These are phyloP conservation scores for Lasioglossum figueresi DNA, from an alignment of 2,888 invertebrate species.

Conservation along the genomic window DNA sequence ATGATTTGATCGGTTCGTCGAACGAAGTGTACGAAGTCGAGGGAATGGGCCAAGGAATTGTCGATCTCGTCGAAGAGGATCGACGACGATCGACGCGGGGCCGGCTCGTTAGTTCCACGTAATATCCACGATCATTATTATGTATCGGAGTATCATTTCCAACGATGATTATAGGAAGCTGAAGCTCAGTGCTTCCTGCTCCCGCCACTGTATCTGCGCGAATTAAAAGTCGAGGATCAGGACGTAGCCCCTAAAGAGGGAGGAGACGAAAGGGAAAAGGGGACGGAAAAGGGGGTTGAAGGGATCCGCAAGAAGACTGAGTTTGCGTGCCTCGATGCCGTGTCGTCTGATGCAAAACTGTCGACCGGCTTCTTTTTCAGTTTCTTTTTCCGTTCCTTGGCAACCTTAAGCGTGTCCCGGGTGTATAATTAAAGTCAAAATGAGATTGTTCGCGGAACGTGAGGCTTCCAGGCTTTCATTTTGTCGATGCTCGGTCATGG, in stretches of 20 bases:
- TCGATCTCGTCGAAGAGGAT: conserved; percentile 15
- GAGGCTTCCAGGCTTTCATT: conserved; percentile 31
- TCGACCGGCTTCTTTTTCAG: conserved; percentile 51
- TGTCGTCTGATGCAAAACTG: conserved; percentile 77
- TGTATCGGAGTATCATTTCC: conserved; percentile 75
- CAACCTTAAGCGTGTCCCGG: conserved; percentile 73
- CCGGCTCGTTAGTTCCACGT: conserved; percentile 57
- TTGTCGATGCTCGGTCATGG: conserved; percentile 17
- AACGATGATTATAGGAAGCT: conserved; percentile 75
- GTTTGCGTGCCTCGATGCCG: conserved; percentile 75
- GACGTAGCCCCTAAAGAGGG: conserved; percentile 1
- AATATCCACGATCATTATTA: conserved; percentile 76
- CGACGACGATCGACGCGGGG: conserved; percentile 28
- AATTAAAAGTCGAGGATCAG: conserved; percentile 42
- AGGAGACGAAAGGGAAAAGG: conserved; percentile 26
- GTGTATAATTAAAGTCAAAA: conserved; percentile 78
- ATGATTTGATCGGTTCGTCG: conserved; percentile 35
- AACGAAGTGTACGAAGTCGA: conserved; percentile 13
- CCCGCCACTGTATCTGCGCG: conserved; percentile 33
- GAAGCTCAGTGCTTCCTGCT: conserved; percentile 67
- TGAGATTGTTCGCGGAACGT: conserved; percentile 75
- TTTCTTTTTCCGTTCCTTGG: conserved; percentile 56
- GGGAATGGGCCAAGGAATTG: conserved; percentile 4
- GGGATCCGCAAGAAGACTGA: conserved; percentile 52
- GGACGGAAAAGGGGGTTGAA: conserved; percentile 30